These are phyloP conservation scores for Suillia variegata DNA, from an alignment of 2,888 invertebrate genomes.

Conservation along the genomic window DNA sequence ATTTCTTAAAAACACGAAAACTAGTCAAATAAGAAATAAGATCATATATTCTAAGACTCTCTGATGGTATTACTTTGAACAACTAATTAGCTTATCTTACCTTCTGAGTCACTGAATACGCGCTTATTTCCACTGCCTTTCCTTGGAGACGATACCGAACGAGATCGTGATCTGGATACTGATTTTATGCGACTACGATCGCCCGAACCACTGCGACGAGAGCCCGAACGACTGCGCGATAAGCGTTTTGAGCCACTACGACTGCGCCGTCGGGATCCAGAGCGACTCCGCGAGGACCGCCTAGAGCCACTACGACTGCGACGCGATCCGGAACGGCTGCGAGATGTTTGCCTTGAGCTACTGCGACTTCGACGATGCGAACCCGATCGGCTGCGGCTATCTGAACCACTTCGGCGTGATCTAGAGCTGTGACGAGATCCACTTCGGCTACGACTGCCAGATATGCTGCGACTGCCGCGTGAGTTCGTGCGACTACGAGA, in stretches of 20 bases:
- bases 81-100: slow-evolving; percentile 32
- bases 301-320: slow-evolving; percentile 29
- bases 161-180: slow-evolving; percentile 32
- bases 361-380: slow-evolving; percentile 42
- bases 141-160: slow-evolving; percentile 28
- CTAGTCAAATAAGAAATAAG: too few relatives aligned
- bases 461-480: slow-evolving; percentile 21
- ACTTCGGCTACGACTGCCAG: slow-evolving; percentile 47
- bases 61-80: too few relatives aligned
- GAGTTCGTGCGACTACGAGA: slow-evolving; percentile 33
- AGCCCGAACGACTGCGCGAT: slow-evolving; percentile 34
- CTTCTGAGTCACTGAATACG: slow-evolving; percentile 68
- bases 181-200: slow-evolving; percentile 35
- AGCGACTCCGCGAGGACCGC: slow-evolving; percentile 32
- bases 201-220: slow-evolving; percentile 38
- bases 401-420: slow-evolving; percentile 37
- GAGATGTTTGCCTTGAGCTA: slow-evolving; percentile 35
- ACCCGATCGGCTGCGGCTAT: slow-evolving; percentile 24
- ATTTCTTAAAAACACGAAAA: too few relatives aligned
- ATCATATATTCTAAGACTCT: too few relatives aligned
- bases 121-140: slow-evolving; percentile 42
- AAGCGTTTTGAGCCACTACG: slow-evolving; percentile 36
- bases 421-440: slow-evolving; percentile 32
- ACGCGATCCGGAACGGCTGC: slow-evolving; percentile 41
- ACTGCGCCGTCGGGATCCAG: slow-evolving; percentile 42